Base-by-base conservation (phyloP, 2,888 invertebrate species). In the Escarpia spicata region DNA sequence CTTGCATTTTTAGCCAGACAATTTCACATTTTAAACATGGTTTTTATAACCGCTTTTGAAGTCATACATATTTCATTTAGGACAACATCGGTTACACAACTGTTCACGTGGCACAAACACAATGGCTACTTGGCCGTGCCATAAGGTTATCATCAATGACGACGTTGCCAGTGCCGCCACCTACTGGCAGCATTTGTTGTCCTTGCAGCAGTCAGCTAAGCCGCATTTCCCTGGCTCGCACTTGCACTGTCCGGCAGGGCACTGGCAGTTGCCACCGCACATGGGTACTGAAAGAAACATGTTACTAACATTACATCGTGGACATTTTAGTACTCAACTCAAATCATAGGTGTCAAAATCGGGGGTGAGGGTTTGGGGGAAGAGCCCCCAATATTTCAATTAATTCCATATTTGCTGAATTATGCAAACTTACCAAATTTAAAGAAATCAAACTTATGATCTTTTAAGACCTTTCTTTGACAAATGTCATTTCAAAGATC, bases 221-320 rank as follows among this genome's bases (percentile, higher is more conserved):
- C 75, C 75, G 6, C 75, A 75, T 26, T 75, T 19, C n/a, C 75
- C 75, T 26, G 75, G 75, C 75, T 75, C 75, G 26, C 75, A 75
- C 75, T 75, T 75, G 75, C 75, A 75, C 75, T 75, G 75, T 75
- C 75, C 75, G 26, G 75, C 75, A 19, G 75, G 75, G 75, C 75
- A 75, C n/a, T 75, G 75, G 75, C 75, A 75, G 75, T 75, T 75
- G 75, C 75, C 26, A 26, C 75, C n/a, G 26, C 75, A 75, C 26
- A 26, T 75, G 19, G 75, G n/a, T 75, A 26, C 75, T 75, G 19
- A 15, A 75, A 75, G 19, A 75, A 26, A 75, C 75, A n/a, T 75
- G 9, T 52, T 52, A 52, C 10, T 52, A 52, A 52, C 52, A 52
- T 52, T 9, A 9, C 10, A 52, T 52, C 52, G 6, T 52, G 52